Base-by-base conservation (phyloP, 2,888 invertebrate genomes). In the Allygus modestus region DNA sequence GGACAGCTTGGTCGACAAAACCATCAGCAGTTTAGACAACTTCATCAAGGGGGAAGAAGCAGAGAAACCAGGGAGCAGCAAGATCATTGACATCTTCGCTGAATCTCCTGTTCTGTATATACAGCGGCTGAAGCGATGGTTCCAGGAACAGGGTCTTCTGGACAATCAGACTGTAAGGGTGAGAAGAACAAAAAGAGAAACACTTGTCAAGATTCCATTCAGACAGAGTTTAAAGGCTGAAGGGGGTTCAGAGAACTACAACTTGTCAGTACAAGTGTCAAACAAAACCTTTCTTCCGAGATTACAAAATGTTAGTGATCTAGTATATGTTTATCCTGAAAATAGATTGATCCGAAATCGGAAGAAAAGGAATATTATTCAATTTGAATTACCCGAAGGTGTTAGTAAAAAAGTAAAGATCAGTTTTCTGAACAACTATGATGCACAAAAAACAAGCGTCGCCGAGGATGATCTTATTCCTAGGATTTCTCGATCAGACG, bases 61-160 rank as follows among this genome's bases (percentile, higher is more conserved):
- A 28, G 11, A 41, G 43, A 20, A 73, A 20, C 20, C 41, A 15
- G 41, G 73, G n/a, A 20, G 41, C 0, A 23, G 73, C 73, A 79
- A 79, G 37, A 33, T 33, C 20, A 79, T 79, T 5, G 51, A 31
- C 20, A 79, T 79, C 7, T 20, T 58, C 37, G 28, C 58, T 1
- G 51, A 23, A 1, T 79, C 79, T 1, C 79, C 79, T 0, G 79
- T 79, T 15, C 15, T 79, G 20, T 37, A 58, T 37, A 58, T 79
- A 9, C 51, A 79, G 20, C 46, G 77, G 2, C 79, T 58, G 20
- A 79, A 79, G 79, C 20, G 79, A 20, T 77, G 77, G 77, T 46
- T 77, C 46, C 43, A 77, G n/a, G 46, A 73, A 1, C 73, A 73
- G 9, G 41, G 15, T 5, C 15, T 28, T 26, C 65, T 31, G 31